Evolutionary conservation across 2,888 invertebrate species (phyloP).

Genomic region (Epinotia bilunana): DNA sequence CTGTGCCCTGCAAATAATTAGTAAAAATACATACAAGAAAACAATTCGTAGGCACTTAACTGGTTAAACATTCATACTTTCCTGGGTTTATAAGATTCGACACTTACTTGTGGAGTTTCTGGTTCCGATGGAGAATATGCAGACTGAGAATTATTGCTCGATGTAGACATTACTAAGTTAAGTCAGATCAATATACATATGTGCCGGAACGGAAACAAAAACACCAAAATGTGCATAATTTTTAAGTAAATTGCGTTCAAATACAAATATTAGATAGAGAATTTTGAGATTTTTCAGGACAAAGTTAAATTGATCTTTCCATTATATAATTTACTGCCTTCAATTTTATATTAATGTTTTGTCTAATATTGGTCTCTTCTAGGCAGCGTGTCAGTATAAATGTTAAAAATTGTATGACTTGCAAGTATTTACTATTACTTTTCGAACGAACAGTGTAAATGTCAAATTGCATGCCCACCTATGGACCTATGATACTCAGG

Average conservation of each 20-base stretch:
- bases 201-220: constrained; percentile 12
- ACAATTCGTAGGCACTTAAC: background rate
- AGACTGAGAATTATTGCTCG: constrained; percentile 77
- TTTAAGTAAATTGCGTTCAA: background rate
- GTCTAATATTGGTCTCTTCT: background rate
- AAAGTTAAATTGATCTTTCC: background rate
- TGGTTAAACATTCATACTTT: background rate
- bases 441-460: too few relatives aligned
- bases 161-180: constrained; percentile 73
- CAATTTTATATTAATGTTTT: too few relatives aligned
- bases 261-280: background rate
- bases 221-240: background rate
- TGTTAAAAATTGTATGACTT: background rate
- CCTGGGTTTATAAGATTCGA: background rate
- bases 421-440: too few relatives aligned
- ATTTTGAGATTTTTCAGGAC: background rate
- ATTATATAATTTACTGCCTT: background rate
- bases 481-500: too few relatives aligned
- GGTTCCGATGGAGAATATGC: constrained; percentile 76
- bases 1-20: constrained; percentile 60
- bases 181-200: background rate
- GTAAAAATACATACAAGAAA: background rate
- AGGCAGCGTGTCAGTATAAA: background rate
- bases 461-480: too few relatives aligned
- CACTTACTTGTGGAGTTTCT: constrained; percentile 74